Conservation (phyloP, 1,140 invertebrate species). For the Arion vulgaris region DNA sequence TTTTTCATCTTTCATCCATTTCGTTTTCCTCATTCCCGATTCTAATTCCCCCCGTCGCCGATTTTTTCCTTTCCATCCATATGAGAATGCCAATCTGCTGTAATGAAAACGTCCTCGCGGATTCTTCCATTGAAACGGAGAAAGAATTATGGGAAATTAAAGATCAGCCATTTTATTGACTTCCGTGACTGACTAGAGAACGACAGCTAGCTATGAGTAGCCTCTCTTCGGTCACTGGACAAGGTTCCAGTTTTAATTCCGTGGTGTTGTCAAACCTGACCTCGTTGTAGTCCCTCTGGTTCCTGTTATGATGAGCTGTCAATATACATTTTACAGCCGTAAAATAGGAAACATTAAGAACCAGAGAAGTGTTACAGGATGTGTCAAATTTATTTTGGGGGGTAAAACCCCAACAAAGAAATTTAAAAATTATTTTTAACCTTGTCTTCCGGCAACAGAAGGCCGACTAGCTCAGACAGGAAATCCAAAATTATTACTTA, state of each 20-base stretch:
- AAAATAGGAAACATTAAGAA: no score
- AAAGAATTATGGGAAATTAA: slow-evolving; percentile 29
- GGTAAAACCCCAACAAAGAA: no score
- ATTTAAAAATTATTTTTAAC: no score
- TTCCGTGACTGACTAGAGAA: slow-evolving; percentile 1
- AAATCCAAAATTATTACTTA: no score
- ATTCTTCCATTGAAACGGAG: background rate
- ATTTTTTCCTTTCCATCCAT: background rate
- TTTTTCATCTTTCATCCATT: slow-evolving; percentile 13
- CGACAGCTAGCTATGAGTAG: background rate
- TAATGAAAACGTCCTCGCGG: background rate
- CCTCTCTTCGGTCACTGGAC: background rate
- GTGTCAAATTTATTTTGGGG: no score
- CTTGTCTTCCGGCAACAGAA: no score
- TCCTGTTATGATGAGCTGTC: background rate
- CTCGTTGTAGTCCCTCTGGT: background rate
- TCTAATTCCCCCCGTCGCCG: slow-evolving; percentile 1
- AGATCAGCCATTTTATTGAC: slow-evolving; percentile 16
- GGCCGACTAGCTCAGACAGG: no score
- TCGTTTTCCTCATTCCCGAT: background rate
- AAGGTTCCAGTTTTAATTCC: background rate
- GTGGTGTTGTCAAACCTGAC: background rate
- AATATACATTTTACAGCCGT: background rate
- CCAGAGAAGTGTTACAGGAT: no score
- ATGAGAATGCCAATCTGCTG: background rate